Conservation (phyloP, 2,113 vertebrate genomes). For the Callopanchax toddi region DNA sequence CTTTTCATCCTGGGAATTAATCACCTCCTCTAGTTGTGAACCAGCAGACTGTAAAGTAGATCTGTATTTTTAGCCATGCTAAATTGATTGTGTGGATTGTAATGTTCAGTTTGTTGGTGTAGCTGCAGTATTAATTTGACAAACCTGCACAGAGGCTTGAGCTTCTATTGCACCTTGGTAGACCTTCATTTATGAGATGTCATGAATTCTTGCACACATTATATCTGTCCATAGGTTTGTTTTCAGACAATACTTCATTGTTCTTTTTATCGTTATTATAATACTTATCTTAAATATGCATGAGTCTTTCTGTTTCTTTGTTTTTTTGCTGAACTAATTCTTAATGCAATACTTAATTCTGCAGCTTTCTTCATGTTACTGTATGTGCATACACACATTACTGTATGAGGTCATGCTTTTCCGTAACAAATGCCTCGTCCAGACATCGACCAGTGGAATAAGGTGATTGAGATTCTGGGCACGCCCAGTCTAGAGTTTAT, state of each 20-base stretch:
- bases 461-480: constrained; percentile 97
- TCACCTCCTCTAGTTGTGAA: constrained; percentile 8
- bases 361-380: not conserved
- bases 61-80: constrained; percentile 14
- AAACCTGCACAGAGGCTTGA: not conserved
- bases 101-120: not conserved
- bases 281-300: too few relatives aligned
- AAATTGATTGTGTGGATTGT: not conserved
- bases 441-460: constrained; percentile 99
- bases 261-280: too few relatives aligned
- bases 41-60: not conserved
- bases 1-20: constrained; percentile 24
- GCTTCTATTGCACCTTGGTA: too few relatives aligned
- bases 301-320: too few relatives aligned
- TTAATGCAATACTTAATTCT: too few relatives aligned
- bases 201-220: too few relatives aligned
- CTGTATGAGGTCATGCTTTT: constrained; percentile 65
- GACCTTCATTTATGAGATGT: too few relatives aligned
- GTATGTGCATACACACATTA: too few relatives aligned
- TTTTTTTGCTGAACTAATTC: too few relatives aligned
- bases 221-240: too few relatives aligned
- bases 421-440: constrained; percentile 80
- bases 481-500: constrained; percentile 95
- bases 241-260: too few relatives aligned
- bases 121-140: not conserved